Evolutionary conservation across 2,113 vertebrate species (phyloP).

Genomic region (Phrynosoma blainvillii): DNA sequence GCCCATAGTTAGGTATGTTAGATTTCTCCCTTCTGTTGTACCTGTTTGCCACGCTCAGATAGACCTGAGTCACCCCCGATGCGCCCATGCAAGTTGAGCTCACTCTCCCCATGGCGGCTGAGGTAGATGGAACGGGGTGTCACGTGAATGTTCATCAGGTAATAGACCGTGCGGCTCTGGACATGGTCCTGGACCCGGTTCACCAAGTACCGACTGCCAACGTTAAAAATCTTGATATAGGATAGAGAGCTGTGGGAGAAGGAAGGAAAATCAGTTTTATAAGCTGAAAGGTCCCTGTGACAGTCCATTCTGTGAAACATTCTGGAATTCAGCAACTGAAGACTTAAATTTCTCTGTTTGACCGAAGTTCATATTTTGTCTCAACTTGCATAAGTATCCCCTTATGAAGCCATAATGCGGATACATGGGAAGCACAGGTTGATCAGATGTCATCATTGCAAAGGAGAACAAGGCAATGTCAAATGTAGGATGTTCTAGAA

Average conservation of each 20-base stretch:
- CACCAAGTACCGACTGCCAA: conserved; percentile 88
- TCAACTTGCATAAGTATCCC: not conserved
- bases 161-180: conserved; percentile 91
- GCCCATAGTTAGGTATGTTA: not conserved
- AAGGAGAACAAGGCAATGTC: no score
- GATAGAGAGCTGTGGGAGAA: conserved; percentile 79
- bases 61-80: conserved; percentile 87
- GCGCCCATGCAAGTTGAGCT: conserved; percentile 86
- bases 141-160: conserved; percentile 96
- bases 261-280: not conserved
- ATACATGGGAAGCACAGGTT: no score
- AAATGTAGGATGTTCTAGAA: no score
- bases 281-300: not conserved
- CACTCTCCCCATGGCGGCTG: conserved; percentile 90
- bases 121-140: conserved; percentile 89
- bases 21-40: conserved; percentile 56
- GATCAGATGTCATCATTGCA: no score
- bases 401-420: no score
- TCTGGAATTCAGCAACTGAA: not conserved
- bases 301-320: not conserved
- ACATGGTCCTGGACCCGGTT: conserved; percentile 92
- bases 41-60: conserved; percentile 77
- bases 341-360: not conserved
- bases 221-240: conserved; percentile 95
- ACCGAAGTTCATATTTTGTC: not conserved